Percentiles rank a stretch among this genome's conserved stretches.
These are phyloP conservation scores for Megamerina dolium DNA, from an alignment of 2,888 invertebrate genomes.

Conservation along the genomic window DNA sequence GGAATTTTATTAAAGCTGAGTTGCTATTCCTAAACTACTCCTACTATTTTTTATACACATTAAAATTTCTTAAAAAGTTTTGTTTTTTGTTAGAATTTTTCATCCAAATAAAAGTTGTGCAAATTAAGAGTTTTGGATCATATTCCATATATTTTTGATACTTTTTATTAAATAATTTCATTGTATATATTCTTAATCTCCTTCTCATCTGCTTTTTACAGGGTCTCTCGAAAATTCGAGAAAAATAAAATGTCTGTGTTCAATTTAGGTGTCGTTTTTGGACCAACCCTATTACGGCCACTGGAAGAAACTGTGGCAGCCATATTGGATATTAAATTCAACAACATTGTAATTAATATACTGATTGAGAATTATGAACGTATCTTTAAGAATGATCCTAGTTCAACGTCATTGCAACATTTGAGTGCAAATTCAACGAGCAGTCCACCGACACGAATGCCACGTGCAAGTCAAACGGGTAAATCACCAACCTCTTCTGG, in stretches of 20 bases:
- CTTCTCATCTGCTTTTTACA: slow-evolving; percentile 38
- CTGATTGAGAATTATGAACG: slow-evolving; percentile 82
- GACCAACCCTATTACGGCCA: slow-evolving; percentile 89
- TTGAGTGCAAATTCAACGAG: slow-evolving; percentile 26
- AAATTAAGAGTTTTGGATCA: too few relatives aligned
- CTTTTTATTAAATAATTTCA: neutral
- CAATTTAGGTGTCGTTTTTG: slow-evolving; percentile 97
- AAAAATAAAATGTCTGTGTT: slow-evolving; percentile 96
- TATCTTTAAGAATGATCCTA: slow-evolving; percentile 56
- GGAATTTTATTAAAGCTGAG: too few relatives aligned
- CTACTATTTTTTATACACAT: too few relatives aligned
- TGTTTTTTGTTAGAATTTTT: too few relatives aligned
- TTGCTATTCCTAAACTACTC: too few relatives aligned
- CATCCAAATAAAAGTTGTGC: too few relatives aligned
- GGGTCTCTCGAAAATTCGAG: slow-evolving; percentile 75
- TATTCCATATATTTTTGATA: too few relatives aligned
- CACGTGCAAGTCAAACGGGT: slow-evolving; percentile 38
- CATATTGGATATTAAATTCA: slow-evolving; percentile 98
- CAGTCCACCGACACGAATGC: slow-evolving; percentile 46
- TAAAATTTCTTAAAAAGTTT: too few relatives aligned
- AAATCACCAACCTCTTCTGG: slow-evolving; percentile 19
- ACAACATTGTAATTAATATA: slow-evolving; percentile 96
- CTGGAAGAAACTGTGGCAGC: slow-evolving; percentile 96
- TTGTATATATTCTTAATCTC: neutral
- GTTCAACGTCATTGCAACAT: slow-evolving; percentile 26